Percentiles rank a stretch among this genome's conserved stretches.
phyloP scores from a whole-genome alignment of 2,888 invertebrate genomes.

The Deilephila elpenor region DNA sequence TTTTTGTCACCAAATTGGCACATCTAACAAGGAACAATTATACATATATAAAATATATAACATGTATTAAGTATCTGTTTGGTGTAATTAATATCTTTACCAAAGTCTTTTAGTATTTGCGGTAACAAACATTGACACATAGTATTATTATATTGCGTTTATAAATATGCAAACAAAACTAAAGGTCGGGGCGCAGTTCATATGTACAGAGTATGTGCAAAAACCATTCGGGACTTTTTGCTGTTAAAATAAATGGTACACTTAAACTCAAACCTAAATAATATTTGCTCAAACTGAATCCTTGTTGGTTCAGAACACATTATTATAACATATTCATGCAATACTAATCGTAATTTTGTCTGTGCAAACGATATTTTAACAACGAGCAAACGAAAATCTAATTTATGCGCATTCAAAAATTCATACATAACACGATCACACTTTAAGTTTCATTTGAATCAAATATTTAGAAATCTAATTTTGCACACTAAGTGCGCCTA shows the following conservation, averaged over 20 bases:
- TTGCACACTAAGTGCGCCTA: too few species aligned
- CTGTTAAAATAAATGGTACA: background rate
- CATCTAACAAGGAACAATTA: too few species aligned
- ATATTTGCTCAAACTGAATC: conserved; percentile 2
- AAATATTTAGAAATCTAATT: too few species aligned
- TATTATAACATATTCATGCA: background rate
- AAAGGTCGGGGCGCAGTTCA: background rate
- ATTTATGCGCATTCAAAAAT: background rate
- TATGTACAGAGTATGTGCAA: background rate
- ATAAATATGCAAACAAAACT: background rate
- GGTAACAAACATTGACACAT: background rate
- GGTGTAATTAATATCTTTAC: background rate
- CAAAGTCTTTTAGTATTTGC: background rate
- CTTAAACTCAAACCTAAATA: background rate
- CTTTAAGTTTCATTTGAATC: too few species aligned
- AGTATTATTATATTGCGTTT: too few species aligned
- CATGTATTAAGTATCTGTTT: background rate
- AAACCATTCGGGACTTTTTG: background rate
- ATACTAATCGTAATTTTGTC: background rate
- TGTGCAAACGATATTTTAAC: background rate
- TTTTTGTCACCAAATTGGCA: too few species aligned
- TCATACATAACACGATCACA: too few species aligned
- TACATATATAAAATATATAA: background rate
- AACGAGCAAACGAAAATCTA: background rate
- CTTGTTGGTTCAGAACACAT: background rate